A percentile compares a stretch with the other conserved stretches of the same genome.
These are phyloP conservation scores for Tetramorium alpestre DNA, from an alignment of 1,140 invertebrate genomes.

Conservation along the genomic window DNA sequence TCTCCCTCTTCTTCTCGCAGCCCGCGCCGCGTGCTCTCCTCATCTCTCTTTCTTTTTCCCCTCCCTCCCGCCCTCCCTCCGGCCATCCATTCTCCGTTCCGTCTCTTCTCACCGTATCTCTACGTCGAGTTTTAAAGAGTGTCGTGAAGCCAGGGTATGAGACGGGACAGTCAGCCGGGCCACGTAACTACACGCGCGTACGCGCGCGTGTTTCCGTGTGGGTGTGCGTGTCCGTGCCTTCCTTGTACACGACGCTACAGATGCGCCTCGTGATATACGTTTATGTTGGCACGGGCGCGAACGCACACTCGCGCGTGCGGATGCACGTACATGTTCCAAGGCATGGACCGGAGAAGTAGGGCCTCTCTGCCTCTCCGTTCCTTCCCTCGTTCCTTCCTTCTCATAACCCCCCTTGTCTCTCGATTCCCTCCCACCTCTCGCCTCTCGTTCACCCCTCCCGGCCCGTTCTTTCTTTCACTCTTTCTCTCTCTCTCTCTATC, in stretches of 20 bases:
- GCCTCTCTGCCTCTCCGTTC: constrained; percentile 25
- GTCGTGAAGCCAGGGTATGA: constrained; percentile 60
- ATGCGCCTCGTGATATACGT: constrained; percentile 56
- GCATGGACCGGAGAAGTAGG: constrained; percentile 64
- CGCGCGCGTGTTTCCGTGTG: not conserved
- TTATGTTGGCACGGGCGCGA: constrained; percentile 36
- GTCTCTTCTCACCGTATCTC: constrained; percentile 50
- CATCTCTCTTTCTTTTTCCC: not conserved
- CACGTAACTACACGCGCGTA: constrained; percentile 17
- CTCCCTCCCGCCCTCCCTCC: not conserved
- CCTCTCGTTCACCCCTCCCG: not conserved
- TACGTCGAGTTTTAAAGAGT: constrained; percentile 57
- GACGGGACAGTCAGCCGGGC: constrained; percentile 58
- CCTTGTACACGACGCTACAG: constrained; percentile 40
- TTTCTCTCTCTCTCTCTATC: constrained; percentile 15
- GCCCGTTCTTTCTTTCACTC: constrained; percentile 51
- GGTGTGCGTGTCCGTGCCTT: not conserved
- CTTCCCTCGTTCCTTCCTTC: constrained; percentile 23
- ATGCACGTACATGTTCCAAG: constrained; percentile 45
- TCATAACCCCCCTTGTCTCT: constrained; percentile 30
- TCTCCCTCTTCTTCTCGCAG: not conserved
- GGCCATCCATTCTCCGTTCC: constrained; percentile 22
- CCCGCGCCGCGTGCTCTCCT: constrained; percentile 36
- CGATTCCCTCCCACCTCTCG: constrained; percentile 25
- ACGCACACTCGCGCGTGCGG: constrained; percentile 10